Percentiles rank a stretch among this genome's conserved stretches.
Evolutionary conservation across 2,888 invertebrate species (phyloP).

Genomic region (Polydesmus complanatus): DNA sequence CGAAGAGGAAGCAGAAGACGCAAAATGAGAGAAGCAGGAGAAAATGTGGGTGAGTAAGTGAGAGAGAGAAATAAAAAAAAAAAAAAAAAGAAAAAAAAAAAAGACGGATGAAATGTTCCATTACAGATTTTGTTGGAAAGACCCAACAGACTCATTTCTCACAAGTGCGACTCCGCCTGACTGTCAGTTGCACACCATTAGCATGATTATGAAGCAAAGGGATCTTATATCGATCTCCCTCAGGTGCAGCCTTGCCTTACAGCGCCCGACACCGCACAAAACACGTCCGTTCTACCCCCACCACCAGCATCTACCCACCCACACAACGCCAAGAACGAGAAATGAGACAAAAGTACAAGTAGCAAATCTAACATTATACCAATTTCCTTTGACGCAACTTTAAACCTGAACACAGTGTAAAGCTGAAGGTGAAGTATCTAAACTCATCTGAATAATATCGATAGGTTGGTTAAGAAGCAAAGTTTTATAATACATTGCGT

Average conservation of each 20-base stretch:
- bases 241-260: background rate
- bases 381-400: too few species aligned
- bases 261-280: background rate
- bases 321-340: background rate
- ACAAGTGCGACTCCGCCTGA: slow-evolving; percentile 7
- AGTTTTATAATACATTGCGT: too few species aligned
- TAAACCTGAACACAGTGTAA: too few species aligned
- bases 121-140: slow-evolving; percentile 7
- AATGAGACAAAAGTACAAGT: background rate
- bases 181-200: slow-evolving; percentile 17
- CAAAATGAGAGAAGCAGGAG: slow-evolving; percentile 19
- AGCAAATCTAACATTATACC: background rate
- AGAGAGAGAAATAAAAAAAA: slow-evolving; percentile 25
- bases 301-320: background rate
- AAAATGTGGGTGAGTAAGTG: slow-evolving; percentile 18
- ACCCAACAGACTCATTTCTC: slow-evolving; percentile 15
- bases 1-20: slow-evolving; percentile 15
- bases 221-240: background rate
- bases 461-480: too few species aligned
- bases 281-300: background rate
- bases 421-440: too few species aligned
- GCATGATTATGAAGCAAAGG: slow-evolving; percentile 17
- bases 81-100: slow-evolving; percentile 13
- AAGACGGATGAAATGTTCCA: slow-evolving; percentile 12
- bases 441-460: too few species aligned